These are phyloP conservation scores for Rhagoletis pomonella DNA, from an alignment of 1,140 invertebrate species.

Conservation along the genomic window DNA sequence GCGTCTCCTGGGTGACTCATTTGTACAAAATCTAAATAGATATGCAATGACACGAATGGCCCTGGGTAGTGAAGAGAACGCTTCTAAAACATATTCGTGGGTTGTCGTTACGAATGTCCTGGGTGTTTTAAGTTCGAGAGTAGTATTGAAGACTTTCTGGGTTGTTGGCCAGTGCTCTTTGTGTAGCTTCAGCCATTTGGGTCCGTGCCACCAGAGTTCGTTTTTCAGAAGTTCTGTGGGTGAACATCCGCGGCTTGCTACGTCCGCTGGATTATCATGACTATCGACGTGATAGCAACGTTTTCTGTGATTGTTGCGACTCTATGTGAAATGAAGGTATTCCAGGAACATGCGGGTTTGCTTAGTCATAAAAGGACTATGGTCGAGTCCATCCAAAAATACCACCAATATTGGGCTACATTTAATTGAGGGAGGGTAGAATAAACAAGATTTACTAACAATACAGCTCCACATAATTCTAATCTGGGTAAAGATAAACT, in stretches of 20 bases:
- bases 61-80: too few relatives aligned
- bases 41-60: background rate
- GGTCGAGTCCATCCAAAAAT: conserved; percentile 73
- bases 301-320: conserved; percentile 67
- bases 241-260: conserved; percentile 69
- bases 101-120: background rate
- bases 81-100: background rate
- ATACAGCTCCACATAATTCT: conserved; percentile 67
- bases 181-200: background rate
- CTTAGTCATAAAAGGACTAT: conserved; percentile 70
- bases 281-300: conserved; percentile 66
- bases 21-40: background rate
- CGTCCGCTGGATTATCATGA: conserved; percentile 74
- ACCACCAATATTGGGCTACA: conserved; percentile 61
- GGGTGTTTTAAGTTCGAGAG: background rate
- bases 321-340: conserved; percentile 72
- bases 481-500: conserved; percentile 65
- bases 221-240: background rate
- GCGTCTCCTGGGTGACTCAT: background rate
- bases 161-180: background rate
- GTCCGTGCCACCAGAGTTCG: background rate
- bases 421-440: conserved; percentile 60
- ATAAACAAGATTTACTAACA: conserved; percentile 61
- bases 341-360: conserved; percentile 63
- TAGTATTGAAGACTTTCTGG: background rate